These are phyloP conservation scores for Plusia festucae DNA, from an alignment of 2,888 invertebrate genomes.

Conservation along the genomic window DNA sequence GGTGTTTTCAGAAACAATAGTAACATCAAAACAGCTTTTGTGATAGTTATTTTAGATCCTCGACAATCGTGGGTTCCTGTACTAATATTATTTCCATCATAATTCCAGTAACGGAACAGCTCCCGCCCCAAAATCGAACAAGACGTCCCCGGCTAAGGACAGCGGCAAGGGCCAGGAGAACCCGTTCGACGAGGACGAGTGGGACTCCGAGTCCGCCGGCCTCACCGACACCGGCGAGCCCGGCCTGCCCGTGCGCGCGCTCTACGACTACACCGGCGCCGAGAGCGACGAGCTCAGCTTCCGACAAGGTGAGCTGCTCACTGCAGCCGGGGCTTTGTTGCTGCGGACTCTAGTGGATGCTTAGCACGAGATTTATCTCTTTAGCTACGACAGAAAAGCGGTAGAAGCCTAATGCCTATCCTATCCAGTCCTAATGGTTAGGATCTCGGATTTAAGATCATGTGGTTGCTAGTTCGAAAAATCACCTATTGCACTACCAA, in stretches of 20 bases:
- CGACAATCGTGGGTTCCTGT: too few species aligned
- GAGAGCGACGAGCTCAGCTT: constrained; percentile 99
- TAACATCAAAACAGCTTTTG: too few species aligned
- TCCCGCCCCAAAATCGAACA: constrained; percentile 76
- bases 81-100: not conserved
- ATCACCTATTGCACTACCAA: too few species aligned
- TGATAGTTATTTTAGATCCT: not conserved
- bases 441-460: too few species aligned
- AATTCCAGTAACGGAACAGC: constrained; percentile 83
- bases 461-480: too few species aligned
- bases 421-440: too few species aligned
- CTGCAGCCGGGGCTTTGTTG: too few species aligned
- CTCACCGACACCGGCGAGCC: constrained; percentile 97
- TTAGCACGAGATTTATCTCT: not conserved
- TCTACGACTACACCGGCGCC: constrained; percentile 99
- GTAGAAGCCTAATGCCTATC: too few species aligned
- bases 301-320: constrained; percentile 98
- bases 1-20: too few species aligned
- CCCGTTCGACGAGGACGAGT: constrained; percentile 96
- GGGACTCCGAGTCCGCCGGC: constrained; percentile 95
- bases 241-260: constrained; percentile 97
- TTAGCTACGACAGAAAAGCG: too few species aligned
- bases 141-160: constrained; percentile 81
- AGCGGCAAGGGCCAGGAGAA: constrained; percentile 90
- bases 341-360: not conserved